These are phyloP conservation scores for Coleophora flavipennella DNA, from an alignment of 2,888 invertebrate genomes.

Conservation along the genomic window DNA sequence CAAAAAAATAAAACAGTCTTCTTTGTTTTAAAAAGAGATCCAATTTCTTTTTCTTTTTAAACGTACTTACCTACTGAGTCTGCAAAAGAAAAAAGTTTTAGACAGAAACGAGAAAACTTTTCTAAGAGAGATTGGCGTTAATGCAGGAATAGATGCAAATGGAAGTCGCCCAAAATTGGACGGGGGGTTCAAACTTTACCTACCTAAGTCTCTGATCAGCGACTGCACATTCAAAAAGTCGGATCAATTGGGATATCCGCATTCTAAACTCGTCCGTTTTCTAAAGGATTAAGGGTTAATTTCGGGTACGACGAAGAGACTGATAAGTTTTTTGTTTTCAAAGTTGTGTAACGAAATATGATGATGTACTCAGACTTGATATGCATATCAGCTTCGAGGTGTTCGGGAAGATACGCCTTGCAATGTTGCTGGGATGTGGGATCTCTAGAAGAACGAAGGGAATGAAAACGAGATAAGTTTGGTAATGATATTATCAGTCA, in stretches of 20 bases:
- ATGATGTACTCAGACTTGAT: conserved; percentile 34
- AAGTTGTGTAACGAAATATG: conserved; percentile 18
- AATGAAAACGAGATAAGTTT: conserved; percentile 41
- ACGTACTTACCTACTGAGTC: conserved; percentile 3
- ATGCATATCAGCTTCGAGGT: conserved; percentile 37
- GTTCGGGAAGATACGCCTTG: conserved; percentile 30
- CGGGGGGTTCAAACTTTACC: conserved; percentile 50
- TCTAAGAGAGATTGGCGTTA: conserved; percentile 26
- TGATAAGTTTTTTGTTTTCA: conserved; percentile 17
- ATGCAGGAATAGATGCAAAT: conserved; percentile 54
- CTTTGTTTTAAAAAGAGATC: too few species aligned
- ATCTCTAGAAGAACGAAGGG: conserved; percentile 52
- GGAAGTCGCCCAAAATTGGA: conserved; percentile 48
- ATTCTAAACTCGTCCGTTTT: conserved; percentile 15
- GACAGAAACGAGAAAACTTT: conserved; percentile 14
- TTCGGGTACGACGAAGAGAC: conserved; percentile 13
- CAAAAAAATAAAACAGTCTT: too few species aligned
- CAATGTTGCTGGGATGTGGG: conserved; percentile 43
- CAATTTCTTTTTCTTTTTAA: not conserved
- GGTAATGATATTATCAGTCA: too few species aligned
- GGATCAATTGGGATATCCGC: conserved; percentile 1
- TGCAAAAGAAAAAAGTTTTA: conserved; percentile 11
- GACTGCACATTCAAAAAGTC: conserved; percentile 12
- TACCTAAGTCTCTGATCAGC: conserved; percentile 35
- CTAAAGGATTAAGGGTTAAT: conserved; percentile 8